phyloP scores from a whole-genome alignment of 2,888 invertebrate species.

The Odontomyia ornata region DNA sequence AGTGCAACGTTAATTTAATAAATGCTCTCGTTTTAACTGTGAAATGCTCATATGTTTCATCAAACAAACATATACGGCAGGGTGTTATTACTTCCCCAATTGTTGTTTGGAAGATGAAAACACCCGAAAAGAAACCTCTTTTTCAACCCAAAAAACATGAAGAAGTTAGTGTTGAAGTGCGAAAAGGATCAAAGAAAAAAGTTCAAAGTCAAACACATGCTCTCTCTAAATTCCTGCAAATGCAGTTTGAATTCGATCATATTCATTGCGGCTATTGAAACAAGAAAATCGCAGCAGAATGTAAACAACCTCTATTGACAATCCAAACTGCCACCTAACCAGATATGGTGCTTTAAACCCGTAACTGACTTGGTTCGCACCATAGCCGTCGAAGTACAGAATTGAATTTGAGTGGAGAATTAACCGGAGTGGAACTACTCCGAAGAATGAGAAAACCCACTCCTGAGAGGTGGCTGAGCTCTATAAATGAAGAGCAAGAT shows the following conservation, averaged over 20 bases:
- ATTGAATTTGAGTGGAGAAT: no score
- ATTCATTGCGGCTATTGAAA: slow-evolving; percentile 11
- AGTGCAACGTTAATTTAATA: slow-evolving; percentile 99
- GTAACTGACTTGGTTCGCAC: no score
- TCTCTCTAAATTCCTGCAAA: slow-evolving; percentile 95
- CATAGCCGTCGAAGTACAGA: no score
- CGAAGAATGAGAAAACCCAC: no score
- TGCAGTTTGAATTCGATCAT: slow-evolving; percentile 67
- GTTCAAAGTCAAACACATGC: slow-evolving; percentile 96
- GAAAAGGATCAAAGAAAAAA: slow-evolving; percentile 95
- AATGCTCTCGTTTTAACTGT: slow-evolving; percentile 98
- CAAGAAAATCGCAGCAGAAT: slow-evolving; percentile 19
- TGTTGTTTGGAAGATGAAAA: slow-evolving; percentile 99
- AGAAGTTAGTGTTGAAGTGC: slow-evolving; percentile 94
- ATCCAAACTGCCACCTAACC: no score
- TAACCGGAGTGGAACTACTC: no score
- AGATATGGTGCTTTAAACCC: no score
- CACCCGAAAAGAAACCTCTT: slow-evolving; percentile 98
- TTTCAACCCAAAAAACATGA: slow-evolving; percentile 94
- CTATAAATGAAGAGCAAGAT: no score
- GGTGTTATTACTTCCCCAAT: slow-evolving; percentile 89
- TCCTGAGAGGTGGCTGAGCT: no score
- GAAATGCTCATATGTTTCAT: slow-evolving; percentile 98
- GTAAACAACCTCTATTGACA: no score
- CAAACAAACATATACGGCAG: slow-evolving; percentile 94